phyloP scores from a whole-genome alignment of 2,113 vertebrate genomes.

The Semicossyphus pulcher region DNA sequence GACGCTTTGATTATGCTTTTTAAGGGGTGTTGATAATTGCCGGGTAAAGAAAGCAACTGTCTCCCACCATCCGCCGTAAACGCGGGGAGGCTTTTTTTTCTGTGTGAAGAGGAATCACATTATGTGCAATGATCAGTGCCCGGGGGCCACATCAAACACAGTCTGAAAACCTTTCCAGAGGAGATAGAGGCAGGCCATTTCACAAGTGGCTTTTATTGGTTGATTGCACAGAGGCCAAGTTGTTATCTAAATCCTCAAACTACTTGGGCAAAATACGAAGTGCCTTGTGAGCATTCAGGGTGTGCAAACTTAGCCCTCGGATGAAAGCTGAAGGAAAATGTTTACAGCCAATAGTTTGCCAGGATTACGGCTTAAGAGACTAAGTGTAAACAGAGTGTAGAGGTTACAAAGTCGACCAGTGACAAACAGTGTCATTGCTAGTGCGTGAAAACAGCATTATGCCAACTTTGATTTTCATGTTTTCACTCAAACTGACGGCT shows the following conservation, averaged over 20 bases:
- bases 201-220: constrained; percentile 80
- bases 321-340: constrained; percentile 58
- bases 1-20: constrained; percentile 61
- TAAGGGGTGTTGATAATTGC: constrained; percentile 64
- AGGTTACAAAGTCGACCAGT: constrained; percentile 18
- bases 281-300: constrained; percentile 52
- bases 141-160: constrained; percentile 73
- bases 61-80: constrained; percentile 36
- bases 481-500: constrained; percentile 7
- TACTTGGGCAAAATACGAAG: constrained; percentile 73
- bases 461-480: constrained; percentile 36
- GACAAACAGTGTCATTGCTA: background rate
- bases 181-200: constrained; percentile 72
- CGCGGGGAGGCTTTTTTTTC: constrained; percentile 35
- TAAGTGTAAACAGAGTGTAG: constrained; percentile 7
- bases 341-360: constrained; percentile 48
- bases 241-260: constrained; percentile 82
- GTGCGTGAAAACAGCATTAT: background rate
- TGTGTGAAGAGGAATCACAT: constrained; percentile 68
- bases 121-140: constrained; percentile 68
- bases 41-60: constrained; percentile 56
- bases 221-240: constrained; percentile 78
- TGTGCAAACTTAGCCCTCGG: constrained; percentile 45
- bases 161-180: constrained; percentile 67
- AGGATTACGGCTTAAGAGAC: constrained; percentile 46